These are phyloP conservation scores for Vanessa cardui DNA, from an alignment of 2,888 invertebrate species.

Conservation along the genomic window DNA sequence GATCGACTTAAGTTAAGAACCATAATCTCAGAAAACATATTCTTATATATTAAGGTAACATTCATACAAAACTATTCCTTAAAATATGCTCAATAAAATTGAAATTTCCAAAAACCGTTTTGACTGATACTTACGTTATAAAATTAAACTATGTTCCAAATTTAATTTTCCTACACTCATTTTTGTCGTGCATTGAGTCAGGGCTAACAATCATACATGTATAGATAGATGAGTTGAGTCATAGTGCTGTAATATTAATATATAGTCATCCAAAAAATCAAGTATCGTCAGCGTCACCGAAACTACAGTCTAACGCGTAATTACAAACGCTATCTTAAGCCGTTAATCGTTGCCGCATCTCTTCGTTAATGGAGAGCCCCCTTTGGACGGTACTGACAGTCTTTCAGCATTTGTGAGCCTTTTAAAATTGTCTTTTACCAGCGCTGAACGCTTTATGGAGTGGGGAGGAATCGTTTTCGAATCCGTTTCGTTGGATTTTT, in stretches of 20 bases:
- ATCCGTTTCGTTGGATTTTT: constrained; percentile 2
- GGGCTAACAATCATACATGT: too few species aligned
- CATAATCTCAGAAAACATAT: too few species aligned
- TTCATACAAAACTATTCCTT: too few species aligned
- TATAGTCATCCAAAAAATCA: constrained; percentile 2
- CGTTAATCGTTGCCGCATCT: constrained; percentile 54
- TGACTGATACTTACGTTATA: too few species aligned
- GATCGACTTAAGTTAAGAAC: too few species aligned
- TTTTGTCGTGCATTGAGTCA: too few species aligned
- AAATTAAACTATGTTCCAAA: too few species aligned
- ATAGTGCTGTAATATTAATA: not conserved
- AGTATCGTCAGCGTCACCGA: constrained; percentile 2
- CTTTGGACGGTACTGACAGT: constrained; percentile 45
- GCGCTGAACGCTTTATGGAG: constrained; percentile 29
- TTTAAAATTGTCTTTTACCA: constrained; percentile 52
- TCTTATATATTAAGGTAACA: too few species aligned
- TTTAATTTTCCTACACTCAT: too few species aligned
- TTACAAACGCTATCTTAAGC: constrained; percentile 54
- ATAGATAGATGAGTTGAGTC: too few species aligned
- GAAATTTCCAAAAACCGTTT: too few species aligned
- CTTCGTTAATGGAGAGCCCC: constrained; percentile 59
- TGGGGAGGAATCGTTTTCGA: constrained; percentile 15
- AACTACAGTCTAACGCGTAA: constrained; percentile 41
- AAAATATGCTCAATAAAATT: too few species aligned
- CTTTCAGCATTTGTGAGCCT: constrained; percentile 50